Evolutionary conservation across 2,113 vertebrate genomes (phyloP), one percentile per base, ranked within the genome.

Genomic region (Chamaetylas fuelleborni): DNA sequence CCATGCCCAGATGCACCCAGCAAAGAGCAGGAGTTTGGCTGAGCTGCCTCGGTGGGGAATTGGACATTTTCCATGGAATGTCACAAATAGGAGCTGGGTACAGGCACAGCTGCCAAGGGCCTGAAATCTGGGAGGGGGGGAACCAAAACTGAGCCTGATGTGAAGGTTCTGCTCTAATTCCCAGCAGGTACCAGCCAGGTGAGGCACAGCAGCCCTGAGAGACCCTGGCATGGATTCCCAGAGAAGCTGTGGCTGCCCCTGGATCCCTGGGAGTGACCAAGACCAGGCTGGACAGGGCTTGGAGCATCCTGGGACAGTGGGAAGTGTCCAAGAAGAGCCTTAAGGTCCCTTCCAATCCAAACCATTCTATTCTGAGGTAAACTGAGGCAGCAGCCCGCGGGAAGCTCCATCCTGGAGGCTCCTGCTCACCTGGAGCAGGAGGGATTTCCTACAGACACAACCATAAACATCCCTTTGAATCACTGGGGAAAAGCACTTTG

Each of bases 211-310:
- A n/a, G n/a, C n/a, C n/a, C n/a, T n/a, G n/a, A 38, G 38, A 38
- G 38, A 36, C 57, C 1, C 57, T 31, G 58, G 57, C 24, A 64
- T 50, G 13, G 29, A 5, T 66, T 25, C 3, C 51, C 83, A 76
- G 53, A 31, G 61, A 0, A 57, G 29, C 43, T 42, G 60, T 2
- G 57, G 57, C 25, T 56, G 48, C 6, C 4, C 50, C 58, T 57
- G 51, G 16, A 36, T 28, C 51, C 26, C 36, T 88, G 77, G 36
- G 0, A 51, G 23, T 28, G 60, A 0, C 38, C 77, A n/a, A 51
- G 51, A 12, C 23, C 67, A 24, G 33, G 8, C 0, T 81, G 66
- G 86, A 57, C 0, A 0, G 42, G 14, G 26, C 8, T 72, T 72
- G 43, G 51, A 51, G 36, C 33, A 34, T 0, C 26, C 43, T 72